Evolutionary conservation across 2,797 vertebrate species (phyloP).

Genomic region (Holocentrus rufus): DNA sequence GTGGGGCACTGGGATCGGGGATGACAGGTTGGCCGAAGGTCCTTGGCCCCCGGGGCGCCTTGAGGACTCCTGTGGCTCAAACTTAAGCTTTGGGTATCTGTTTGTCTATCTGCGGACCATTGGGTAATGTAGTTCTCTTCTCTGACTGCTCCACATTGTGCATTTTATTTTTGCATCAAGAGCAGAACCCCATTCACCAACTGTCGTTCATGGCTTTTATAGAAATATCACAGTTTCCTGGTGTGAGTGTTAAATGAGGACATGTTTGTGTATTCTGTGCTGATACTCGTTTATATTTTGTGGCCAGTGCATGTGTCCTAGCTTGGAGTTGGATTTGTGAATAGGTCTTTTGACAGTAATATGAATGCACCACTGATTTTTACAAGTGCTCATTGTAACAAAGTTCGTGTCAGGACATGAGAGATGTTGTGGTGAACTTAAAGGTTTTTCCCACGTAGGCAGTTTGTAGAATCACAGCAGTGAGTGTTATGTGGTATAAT

Average conservation of each 20-base stretch:
- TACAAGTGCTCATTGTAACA: background rate
- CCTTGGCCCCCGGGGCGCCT: slow-evolving; percentile 94
- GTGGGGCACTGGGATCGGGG: slow-evolving; percentile 99
- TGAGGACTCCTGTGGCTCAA: slow-evolving; percentile 99
- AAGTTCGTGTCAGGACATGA: background rate
- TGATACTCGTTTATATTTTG: background rate
- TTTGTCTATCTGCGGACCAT: slow-evolving; percentile 82
- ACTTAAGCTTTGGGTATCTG: slow-evolving; percentile 88
- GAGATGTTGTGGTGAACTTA: too few species aligned
- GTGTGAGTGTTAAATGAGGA: background rate
- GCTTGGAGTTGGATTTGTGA: background rate
- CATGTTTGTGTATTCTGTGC: background rate
- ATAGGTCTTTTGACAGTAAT: background rate
- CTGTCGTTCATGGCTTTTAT: slow-evolving; percentile 78
- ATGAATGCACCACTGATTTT: background rate
- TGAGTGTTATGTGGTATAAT: too few species aligned
- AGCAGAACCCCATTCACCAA: slow-evolving; percentile 72
- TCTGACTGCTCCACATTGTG: slow-evolving; percentile 76
- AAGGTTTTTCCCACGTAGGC: background rate
- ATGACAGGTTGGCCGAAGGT: slow-evolving; percentile 99
- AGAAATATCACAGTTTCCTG: slow-evolving; percentile 73
- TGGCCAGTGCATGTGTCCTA: slow-evolving; percentile 46
- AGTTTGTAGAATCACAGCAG: background rate
- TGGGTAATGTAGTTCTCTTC: slow-evolving; percentile 82
- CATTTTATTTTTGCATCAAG: slow-evolving; percentile 72